Evolutionary conservation across 2,888 invertebrate species (phyloP), one percentile per base, ranked within the genome.

Genomic region (Penaeus monodon): DNA sequence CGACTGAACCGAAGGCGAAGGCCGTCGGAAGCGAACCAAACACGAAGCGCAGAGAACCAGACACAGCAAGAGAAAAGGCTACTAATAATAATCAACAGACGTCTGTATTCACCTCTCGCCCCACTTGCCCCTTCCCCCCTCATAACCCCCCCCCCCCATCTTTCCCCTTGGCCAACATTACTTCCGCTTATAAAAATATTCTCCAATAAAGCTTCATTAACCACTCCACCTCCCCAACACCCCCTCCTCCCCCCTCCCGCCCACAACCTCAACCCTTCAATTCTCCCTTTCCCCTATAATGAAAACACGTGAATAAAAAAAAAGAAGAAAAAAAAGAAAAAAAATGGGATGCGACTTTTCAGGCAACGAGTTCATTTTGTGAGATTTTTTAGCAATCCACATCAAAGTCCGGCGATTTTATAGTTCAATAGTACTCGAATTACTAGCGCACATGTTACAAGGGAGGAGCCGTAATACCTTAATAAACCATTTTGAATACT

Each of bases 371-470:
- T 80, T 80, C 80, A 80, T 80, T 80, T 80, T 64, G 80, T 17
- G 38, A 27, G 29, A 65, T 33, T 80, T 80, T 80, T 80, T 80
- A 63, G 24, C 80, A 64, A 29, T 80, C 65, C 65, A 80, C 80
- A 80, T 80, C 80, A 80, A 80, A 80, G 80, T 80, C 27, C 44
- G 66, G 20, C 80, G 63, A 38, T 80, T 80, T 80, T 65, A 80
- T 80, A 80, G 80, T 80, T 80, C 80, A 80, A 80, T 80, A 80
- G 80, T 65, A 80, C 80, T 80, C 66, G 64, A 80, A 80, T 80
- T 80, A 80, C 65, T n/a, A 64, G 33, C 29, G 63, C 80, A 80
- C 80, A 65, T 80, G 80, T 65, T 80, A 66, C 66, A 33, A 38
- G 12, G 80, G 65, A 44, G 65, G 29, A 57, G 66, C 63, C 64